These are phyloP conservation scores for Drosophila chauvacae DNA, from an alignment of 1,140 invertebrate species.

Conservation along the genomic window DNA sequence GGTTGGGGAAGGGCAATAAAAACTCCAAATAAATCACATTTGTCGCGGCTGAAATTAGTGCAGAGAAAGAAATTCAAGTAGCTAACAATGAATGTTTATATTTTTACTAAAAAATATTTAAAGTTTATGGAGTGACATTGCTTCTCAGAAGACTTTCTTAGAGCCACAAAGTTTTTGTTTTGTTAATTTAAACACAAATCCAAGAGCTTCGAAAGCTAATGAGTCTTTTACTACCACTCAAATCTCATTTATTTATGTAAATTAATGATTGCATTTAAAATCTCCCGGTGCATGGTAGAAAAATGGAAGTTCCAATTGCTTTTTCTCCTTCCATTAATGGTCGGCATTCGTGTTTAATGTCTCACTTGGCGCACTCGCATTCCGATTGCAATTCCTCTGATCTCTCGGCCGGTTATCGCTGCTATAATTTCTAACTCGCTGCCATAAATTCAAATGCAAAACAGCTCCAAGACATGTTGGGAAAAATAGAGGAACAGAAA, in stretches of 20 bases:
- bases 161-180: too few species aligned
- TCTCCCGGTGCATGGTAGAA: conserved; percentile 7
- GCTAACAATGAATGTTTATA: background rate
- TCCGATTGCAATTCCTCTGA: conserved; percentile 27
- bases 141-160: too few species aligned
- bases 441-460: conserved; percentile 75
- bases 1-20: conserved; percentile 32
- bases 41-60: conserved; percentile 2
- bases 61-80: background rate
- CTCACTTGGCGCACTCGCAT: conserved; percentile 59
- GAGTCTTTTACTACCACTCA: too few species aligned
- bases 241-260: background rate
- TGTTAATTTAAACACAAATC: too few species aligned
- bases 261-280: background rate
- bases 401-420: conserved; percentile 39
- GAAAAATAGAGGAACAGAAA: conserved; percentile 41
- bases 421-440: conserved; percentile 71
- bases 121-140: too few species aligned
- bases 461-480: conserved; percentile 37
- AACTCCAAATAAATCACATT: conserved; percentile 43
- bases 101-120: too few species aligned
- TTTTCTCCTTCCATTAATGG: conserved; percentile 35
- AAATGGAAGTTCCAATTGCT: conserved; percentile 43
- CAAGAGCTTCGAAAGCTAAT: background rate
- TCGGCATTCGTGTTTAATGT: conserved; percentile 63